Conservation (phyloP, 2,888 invertebrate species). For the Miltochrista miniata region DNA sequence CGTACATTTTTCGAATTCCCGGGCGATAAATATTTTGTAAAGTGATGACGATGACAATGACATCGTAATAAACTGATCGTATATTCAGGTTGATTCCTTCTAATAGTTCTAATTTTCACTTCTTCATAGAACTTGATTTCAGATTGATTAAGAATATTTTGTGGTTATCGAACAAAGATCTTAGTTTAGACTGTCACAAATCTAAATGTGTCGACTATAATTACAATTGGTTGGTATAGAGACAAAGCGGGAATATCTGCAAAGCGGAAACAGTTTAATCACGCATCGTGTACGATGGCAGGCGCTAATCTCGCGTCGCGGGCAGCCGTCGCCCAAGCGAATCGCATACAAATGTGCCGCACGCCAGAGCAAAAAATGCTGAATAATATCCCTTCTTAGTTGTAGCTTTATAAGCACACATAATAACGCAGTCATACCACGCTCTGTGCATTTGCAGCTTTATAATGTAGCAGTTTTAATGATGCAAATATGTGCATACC, state of each 20-base stretch:
- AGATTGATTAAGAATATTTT: too few species aligned
- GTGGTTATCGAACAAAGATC: neutral
- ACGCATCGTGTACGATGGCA: conserved; percentile 59
- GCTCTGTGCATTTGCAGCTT: conserved; percentile 54
- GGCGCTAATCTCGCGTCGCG: conserved; percentile 73
- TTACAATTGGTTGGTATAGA: conserved; percentile 24
- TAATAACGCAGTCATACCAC: conserved; percentile 69
- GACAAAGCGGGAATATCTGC: conserved; percentile 51
- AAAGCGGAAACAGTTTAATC: conserved; percentile 73
- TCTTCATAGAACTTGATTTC: too few species aligned
- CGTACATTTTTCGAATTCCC: neutral
- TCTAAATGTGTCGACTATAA: neutral
- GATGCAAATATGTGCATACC: conserved; percentile 8
- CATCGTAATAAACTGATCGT: too few species aligned
- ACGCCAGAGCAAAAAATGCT: conserved; percentile 71
- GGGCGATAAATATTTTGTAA: too few species aligned
- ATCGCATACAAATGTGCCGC: conserved; percentile 77
- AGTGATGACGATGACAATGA: too few species aligned
- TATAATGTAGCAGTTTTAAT: conserved; percentile 33
- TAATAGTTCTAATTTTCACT: too few species aligned
- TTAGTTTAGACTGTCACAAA: too few species aligned
- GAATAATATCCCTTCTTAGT: conserved; percentile 70
- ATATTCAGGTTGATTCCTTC: too few species aligned
- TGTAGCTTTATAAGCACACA: conserved; percentile 61
- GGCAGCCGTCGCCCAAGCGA: conserved; percentile 68